Evolutionary conservation across 2,888 invertebrate genomes (phyloP).

Genomic region (Sesia apiformis): DNA sequence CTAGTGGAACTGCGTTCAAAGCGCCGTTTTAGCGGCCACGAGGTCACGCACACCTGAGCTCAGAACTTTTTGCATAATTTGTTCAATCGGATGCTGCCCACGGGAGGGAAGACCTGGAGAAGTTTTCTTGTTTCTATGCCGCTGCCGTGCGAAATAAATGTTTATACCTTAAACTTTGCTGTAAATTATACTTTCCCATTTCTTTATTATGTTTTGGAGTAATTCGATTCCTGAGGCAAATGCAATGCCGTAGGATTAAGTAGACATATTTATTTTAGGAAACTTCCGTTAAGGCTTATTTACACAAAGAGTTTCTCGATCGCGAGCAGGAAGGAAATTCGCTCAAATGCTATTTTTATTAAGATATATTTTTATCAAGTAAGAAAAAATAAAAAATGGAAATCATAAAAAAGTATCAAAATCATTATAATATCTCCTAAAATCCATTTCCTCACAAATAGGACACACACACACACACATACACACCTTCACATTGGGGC

Average conservation of each 20-base stretch:
- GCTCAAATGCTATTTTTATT: too few species aligned
- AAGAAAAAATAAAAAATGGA: too few species aligned
- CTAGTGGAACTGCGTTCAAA: neutral
- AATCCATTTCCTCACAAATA: too few species aligned
- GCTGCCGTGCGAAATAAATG: slow-evolving; percentile 19
- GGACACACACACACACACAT: too few species aligned
- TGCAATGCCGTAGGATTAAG: neutral
- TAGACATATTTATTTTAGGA: too few species aligned
- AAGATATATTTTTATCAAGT: too few species aligned
- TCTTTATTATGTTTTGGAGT: slow-evolving; percentile 2
- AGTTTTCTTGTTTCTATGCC: slow-evolving; percentile 15
- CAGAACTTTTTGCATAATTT: slow-evolving; percentile 25
- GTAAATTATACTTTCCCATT: slow-evolving; percentile 13
- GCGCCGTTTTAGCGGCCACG: neutral
- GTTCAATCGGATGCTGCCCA: slow-evolving; percentile 23
- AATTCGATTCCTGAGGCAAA: neutral
- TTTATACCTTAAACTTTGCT: slow-evolving; percentile 19
- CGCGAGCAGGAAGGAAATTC: too few species aligned
- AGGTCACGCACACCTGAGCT: slow-evolving; percentile 11
- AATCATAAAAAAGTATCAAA: too few species aligned
- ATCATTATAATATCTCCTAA: too few species aligned
- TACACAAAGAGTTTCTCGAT: too few species aligned
- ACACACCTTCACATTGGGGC: too few species aligned
- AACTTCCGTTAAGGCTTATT: too few species aligned
- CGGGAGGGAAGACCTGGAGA: slow-evolving; percentile 11